A percentile compares a stretch with the other conserved stretches of the same genome.
phyloP scores from a whole-genome alignment of 2,113 vertebrate species.

The Menidia beryllina region DNA sequence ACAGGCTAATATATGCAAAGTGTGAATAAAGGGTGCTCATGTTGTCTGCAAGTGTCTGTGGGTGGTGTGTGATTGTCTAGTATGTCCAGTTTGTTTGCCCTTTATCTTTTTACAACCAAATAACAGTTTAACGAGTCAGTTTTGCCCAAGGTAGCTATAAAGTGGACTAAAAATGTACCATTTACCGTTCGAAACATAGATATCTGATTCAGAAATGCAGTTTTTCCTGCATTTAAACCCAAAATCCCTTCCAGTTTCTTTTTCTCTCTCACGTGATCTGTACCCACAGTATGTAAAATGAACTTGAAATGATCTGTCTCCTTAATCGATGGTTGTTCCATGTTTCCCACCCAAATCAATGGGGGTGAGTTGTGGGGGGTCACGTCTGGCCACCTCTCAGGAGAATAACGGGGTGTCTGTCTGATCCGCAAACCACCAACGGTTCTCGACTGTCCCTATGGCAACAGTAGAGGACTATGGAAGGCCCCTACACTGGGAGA shows the following conservation, averaged over 20 bases:
- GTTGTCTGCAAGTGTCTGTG: conserved; percentile 40
- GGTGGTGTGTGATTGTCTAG: conserved; percentile 13
- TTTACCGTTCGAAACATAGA: background rate
- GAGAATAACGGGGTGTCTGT: conserved; percentile 80
- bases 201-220: conserved; percentile 1
- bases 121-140: background rate
- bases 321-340: conserved; percentile 61
- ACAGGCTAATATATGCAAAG: conserved; percentile 75
- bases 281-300: conserved; percentile 35
- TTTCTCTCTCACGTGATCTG: conserved; percentile 15
- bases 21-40: conserved; percentile 51
- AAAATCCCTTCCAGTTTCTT: conserved; percentile 13
- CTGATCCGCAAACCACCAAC: conserved; percentile 76
- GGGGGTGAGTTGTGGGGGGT: conserved; percentile 71
- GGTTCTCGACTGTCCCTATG: conserved; percentile 79
- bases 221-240: conserved; percentile 11
- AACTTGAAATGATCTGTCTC: conserved; percentile 52
- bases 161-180: background rate
- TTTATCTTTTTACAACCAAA: background rate
- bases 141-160: background rate
- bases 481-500: conserved; percentile 77
- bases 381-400: conserved; percentile 82
- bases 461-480: conserved; percentile 79
- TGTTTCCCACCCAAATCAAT: conserved; percentile 80
- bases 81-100: conserved; percentile 6